Base-by-base conservation (phyloP, 2,113 vertebrate genomes). In the Plecturocebus donacophilus region DNA sequence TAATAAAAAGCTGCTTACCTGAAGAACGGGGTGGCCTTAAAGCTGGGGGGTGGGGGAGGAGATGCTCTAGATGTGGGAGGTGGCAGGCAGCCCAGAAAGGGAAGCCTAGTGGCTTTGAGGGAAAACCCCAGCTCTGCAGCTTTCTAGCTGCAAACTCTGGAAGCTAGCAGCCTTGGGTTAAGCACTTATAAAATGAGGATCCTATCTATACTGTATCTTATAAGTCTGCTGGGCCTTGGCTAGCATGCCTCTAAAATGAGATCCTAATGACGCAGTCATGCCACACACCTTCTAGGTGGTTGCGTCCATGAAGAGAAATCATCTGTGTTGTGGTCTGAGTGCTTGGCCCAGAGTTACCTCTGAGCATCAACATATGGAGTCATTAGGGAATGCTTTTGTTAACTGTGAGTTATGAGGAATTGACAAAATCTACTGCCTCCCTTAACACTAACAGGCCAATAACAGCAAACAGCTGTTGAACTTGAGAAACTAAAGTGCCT, bases 251-350 rank as follows among this genome's bases (percentile, higher is more conserved):
- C 42, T 25, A 77, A 45, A 77, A 58, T 3, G 11, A 32, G 42
- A 20, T 0, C 1, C 8, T 23, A 17, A 38, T 76, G 40, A 76
- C 4, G 7, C 17, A 47, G 27, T 76, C 19, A 54, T 1, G 5
- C 6, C 6, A 38, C 40, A 58, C 7, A 14, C 23, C 80, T 75
- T 14, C 23, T 1, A 13, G 52, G 16, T 4, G 3, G 42, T 6
- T 38, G 40, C 8, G 5, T 30, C 68, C 20, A 6, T 4, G 13
- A 8, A 4, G 40, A 1, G 1, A 25, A 40, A 56, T 27, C 27
- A 27, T 23, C 10, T 21, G 5, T 20, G 54, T 3, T 1, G 35
- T 16, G 54, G 25, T 30, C 4, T 16, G 40, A 64, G 80, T 0
- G 0, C 19, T 14, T 52, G 66, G 84, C 73, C 66, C 66, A 19